These are phyloP conservation scores for Tragelaphus oryx DNA, from an alignment of 2,797 vertebrate species.

Conservation along the genomic window DNA sequence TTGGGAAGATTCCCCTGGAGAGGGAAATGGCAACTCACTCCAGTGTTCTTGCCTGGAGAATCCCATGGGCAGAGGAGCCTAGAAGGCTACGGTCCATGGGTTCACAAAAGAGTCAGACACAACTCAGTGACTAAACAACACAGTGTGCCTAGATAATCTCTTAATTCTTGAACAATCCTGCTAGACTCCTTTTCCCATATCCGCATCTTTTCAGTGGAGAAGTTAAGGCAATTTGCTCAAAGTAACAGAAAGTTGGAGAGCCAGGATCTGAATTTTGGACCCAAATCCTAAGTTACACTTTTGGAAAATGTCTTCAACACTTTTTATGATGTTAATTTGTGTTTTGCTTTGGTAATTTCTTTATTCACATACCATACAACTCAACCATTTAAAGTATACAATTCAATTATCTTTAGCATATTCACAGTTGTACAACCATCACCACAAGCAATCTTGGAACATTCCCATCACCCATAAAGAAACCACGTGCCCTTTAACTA, in stretches of 20 bases:
- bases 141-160: background rate
- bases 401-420: background rate
- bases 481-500: background rate
- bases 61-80: background rate
- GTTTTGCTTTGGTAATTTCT: background rate
- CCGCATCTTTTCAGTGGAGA: background rate
- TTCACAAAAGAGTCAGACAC: background rate
- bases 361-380: background rate
- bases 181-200: background rate
- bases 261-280: background rate
- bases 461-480: background rate
- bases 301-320: background rate
- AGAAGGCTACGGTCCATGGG: background rate
- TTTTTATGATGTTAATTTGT: background rate
- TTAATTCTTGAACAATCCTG: background rate
- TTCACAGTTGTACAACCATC: background rate
- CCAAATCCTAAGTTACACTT: background rate
- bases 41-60: background rate
- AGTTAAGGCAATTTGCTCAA: background rate
- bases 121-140: background rate
- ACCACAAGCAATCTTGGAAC: background rate
- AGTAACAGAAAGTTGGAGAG: background rate
- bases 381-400: background rate
- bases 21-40: background rate
- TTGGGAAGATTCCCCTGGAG: background rate